phyloP scores from a whole-genome alignment of 2,113 vertebrate genomes.

The Syrmaticus mikado region DNA sequence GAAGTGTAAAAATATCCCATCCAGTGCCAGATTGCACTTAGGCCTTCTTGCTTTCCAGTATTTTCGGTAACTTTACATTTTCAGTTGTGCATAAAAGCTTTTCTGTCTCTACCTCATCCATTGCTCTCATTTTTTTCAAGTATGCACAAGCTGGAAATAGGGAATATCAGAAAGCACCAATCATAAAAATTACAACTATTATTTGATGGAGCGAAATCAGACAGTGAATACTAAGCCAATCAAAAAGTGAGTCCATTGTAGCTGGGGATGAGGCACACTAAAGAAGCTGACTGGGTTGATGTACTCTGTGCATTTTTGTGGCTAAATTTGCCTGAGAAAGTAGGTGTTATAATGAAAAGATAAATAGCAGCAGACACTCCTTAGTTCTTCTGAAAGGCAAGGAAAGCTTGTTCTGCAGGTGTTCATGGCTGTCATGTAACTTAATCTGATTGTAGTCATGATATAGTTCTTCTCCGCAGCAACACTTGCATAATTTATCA shows the following conservation, averaged over 20 bases:
- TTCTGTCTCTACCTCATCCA: neutral
- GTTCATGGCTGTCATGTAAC: neutral
- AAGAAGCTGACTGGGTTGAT: neutral
- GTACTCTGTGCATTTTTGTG: neutral
- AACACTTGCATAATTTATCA: constrained; percentile 16
- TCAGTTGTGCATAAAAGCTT: constrained; percentile 1
- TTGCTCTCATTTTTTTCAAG: neutral
- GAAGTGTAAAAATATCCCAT: neutral
- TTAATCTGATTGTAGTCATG: neutral
- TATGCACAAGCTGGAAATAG: neutral
- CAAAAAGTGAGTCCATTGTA: neutral
- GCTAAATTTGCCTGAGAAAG: neutral
- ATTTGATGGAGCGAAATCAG: neutral
- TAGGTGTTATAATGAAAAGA: neutral
- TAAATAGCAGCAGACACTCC: neutral
- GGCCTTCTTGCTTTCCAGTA: neutral
- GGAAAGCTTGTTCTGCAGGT: neutral
- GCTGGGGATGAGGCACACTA: neutral
- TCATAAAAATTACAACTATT: neutral
- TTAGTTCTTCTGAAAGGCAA: neutral
- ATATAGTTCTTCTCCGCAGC: neutral
- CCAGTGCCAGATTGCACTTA: neutral
- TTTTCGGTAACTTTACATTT: neutral
- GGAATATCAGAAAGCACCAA: neutral
- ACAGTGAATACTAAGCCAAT: neutral